Evolutionary conservation across 2,888 invertebrate genomes (phyloP).

Genomic region (Lymantria monacha): DNA sequence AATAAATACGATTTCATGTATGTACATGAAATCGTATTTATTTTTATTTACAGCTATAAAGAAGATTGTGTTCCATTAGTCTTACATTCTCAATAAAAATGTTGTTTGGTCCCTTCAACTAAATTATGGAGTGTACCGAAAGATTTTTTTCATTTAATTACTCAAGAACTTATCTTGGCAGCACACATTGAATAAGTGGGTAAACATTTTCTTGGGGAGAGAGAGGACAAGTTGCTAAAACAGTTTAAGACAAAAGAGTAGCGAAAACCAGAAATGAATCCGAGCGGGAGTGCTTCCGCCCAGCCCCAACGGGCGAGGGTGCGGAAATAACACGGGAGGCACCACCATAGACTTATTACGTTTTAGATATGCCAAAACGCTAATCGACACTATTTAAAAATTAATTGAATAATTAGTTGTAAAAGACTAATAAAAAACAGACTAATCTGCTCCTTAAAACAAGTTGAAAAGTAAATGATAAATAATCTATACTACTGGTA

Average conservation of each 20-base stretch:
- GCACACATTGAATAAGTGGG: conserved; percentile 37
- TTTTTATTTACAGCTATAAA: too few relatives aligned
- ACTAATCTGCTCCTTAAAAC: too few relatives aligned
- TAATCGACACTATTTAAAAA: not conserved
- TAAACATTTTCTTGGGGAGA: conserved; percentile 48
- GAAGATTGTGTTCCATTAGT: too few relatives aligned
- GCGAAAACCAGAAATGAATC: conserved; percentile 79
- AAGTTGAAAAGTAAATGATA: too few relatives aligned
- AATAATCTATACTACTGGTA: too few relatives aligned
- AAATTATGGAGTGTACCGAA: conserved; percentile 16
- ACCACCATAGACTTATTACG: conserved; percentile 36
- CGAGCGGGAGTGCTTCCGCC: conserved; percentile 64
- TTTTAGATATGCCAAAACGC: conserved; percentile 20
- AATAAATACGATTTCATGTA: too few relatives aligned
- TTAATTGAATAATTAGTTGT: not conserved
- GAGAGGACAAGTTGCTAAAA: conserved; percentile 69
- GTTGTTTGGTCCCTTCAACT: conserved; percentile 23
- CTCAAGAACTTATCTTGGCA: conserved; percentile 30
- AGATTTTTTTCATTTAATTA: conserved; percentile 24
- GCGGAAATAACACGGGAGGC: conserved; percentile 57
- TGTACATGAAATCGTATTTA: too few relatives aligned
- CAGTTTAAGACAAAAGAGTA: conserved; percentile 78
- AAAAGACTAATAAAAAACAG: too few relatives aligned
- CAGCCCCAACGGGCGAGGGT: conserved; percentile 54
- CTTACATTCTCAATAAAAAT: conserved; percentile 5